Base-by-base conservation (phyloP, 2,113 vertebrate species). In the Anas platyrhynchos region DNA sequence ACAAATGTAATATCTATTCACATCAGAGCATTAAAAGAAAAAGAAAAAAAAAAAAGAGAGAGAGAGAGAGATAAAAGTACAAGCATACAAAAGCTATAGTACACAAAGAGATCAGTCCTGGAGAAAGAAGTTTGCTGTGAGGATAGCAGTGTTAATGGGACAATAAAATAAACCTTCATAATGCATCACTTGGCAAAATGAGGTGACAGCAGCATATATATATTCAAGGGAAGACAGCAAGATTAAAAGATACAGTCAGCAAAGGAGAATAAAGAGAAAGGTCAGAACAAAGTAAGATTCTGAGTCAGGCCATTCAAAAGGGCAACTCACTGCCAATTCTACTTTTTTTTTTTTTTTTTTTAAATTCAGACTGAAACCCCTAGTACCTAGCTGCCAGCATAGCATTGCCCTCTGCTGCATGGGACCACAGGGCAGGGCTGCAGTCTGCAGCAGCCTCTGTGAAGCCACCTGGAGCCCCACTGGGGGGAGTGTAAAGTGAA, bases 161-260 rank as follows among this genome's bases (percentile, higher is more conserved):
- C 43, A 79, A 52, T 61, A 92, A 89, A 93, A 91, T 67, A 77
- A 86, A 94, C 78, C 38, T 65, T 65, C 26, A 31, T 84, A 95
- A 92, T 38, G 7, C 78, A 94, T 84, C 52, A 78, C 86, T 91
- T 91, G 81, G 74, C 83, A 95, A 93, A 92, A 88, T 11, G 15
- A 88, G 55, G 36, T 81, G 76, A 93, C 88, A 92, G 80, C 27
- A 88, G 78, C 46, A 91, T 88, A 71, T 31, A 71, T 31, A 72
- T 91, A 92, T 92, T 86, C 56, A 59, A 76, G 36, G 21, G 16
- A 82, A 91, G 83, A 79, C 62, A 92, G 66, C 65, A 89, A 82
- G 81, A 88, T 78, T 84, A 89, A 84, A 72, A 86, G 73, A 78
- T 52, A 81, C 3, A 52, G 56, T 82, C 88, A 94, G 69, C 29